A percentile compares a stretch with the other conserved stretches of the same genome.
Evolutionary conservation across 2,113 vertebrate genomes (phyloP).

Genomic region (human): DNA sequence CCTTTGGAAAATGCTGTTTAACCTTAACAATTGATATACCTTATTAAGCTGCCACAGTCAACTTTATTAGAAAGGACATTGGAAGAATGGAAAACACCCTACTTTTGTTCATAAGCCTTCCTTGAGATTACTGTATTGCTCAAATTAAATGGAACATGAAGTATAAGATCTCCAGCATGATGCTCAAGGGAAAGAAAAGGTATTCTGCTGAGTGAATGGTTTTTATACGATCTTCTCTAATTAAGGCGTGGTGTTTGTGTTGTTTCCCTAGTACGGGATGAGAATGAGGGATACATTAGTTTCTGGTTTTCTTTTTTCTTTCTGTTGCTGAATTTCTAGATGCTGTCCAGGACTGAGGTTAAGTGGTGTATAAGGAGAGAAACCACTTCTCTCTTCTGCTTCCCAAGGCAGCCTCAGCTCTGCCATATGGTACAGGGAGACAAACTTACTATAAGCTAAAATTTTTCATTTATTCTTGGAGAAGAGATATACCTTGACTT

Average conservation of each 20-base stretch:
- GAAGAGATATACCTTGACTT: background rate
- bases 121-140: background rate
- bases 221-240: background rate
- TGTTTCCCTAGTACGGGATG: background rate
- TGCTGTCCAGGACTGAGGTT: background rate
- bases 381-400: background rate
- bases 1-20: background rate
- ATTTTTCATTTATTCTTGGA: background rate
- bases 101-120: background rate
- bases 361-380: background rate
- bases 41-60: background rate
- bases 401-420: background rate
- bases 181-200: background rate
- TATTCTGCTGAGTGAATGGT: background rate
- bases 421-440: background rate
- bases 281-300: background rate
- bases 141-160: background rate
- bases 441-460: background rate
- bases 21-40: background rate
- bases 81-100: background rate
- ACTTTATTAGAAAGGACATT: background rate
- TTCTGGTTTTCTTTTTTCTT: background rate
- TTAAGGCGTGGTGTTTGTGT: background rate
- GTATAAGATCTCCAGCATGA: background rate
- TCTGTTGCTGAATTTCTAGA: background rate